Base-by-base conservation (phyloP, 2,113 vertebrate species). In the Myocastor coypus region DNA sequence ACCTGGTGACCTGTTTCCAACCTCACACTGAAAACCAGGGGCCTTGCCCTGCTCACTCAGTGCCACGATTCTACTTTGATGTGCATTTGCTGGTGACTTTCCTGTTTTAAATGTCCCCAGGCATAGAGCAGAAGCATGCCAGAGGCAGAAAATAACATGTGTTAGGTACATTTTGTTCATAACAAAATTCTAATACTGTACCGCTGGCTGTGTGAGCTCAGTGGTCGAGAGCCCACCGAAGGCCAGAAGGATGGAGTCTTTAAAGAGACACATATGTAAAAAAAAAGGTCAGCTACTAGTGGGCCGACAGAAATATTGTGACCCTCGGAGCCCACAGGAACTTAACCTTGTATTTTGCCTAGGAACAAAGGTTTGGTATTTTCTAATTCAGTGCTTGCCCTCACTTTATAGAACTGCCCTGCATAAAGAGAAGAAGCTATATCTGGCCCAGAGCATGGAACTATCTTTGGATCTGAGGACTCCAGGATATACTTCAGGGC, bases 1-100 rank as follows among this genome's bases (percentile, higher is more conserved):
- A 1, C 1, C 0, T 50, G 26, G 55, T 69, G 22, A 7, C 83
- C 13, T 6, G 0, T 3, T 71, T 52, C 37, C 24, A 61, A 50
- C 20, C n/a, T 77, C 52, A 4, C 1, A 6, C 37, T 81, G 52
- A 0, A 64, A 82, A 73, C 32, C 5, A 64, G 26, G 19, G 2
- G 42, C 52, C 42, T 87, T 69, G n/a, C 0, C 0, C 16, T 66
- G 42, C n/a, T 34, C 42, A 37, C 55, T 14, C 13, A n/a, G 55
- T 17, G 24, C 68, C 46, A 4, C 3, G 2, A 34, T n/a, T 63
- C 9, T 30, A 42, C 3, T 30, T 28, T 61, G 46, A 5, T 17
- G 22, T 66, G 82, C 55, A 28, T 66, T 73, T 63, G 28, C n/a
- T 52, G 57, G 19, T 55, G 46, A 37, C 46, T 83, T 90, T 55